Conservation (phyloP, 2,888 invertebrate genomes). For the Julus scandinavius region DNA sequence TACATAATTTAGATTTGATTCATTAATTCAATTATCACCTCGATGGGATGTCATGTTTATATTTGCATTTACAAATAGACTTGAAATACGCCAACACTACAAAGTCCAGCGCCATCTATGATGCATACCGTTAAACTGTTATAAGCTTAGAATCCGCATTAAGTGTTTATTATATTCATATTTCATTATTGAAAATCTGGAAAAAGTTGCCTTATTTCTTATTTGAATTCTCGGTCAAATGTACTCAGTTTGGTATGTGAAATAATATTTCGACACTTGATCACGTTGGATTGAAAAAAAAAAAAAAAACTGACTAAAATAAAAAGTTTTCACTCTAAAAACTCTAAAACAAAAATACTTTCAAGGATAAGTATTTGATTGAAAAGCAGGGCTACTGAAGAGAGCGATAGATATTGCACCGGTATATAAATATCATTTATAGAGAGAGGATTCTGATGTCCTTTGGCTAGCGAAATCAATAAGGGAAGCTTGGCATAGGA, state of each 20-base stretch:
- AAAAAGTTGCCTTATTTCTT: not conserved
- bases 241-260: not conserved
- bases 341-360: not conserved
- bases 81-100: no score
- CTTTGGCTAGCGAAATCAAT: slow-evolving; percentile 49
- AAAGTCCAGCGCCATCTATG: not conserved
- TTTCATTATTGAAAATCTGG: not conserved
- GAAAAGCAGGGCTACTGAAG: not conserved
- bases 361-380: slow-evolving; percentile 34
- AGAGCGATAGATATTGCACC: not conserved
- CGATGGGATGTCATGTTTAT: no score
- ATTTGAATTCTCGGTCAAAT: not conserved
- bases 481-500: slow-evolving; percentile 29
- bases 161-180: no score
- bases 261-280: slow-evolving; percentile 13
- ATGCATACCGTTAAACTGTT: not conserved
- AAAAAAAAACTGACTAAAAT: not conserved
- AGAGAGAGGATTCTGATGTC: slow-evolving; percentile 36
- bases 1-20: no score
- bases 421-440: slow-evolving; percentile 45
- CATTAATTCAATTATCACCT: no score
- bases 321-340: slow-evolving; percentile 27
- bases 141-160: no score
- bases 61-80: no score
- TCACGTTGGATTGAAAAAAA: not conserved